phyloP scores from a whole-genome alignment of 2,888 invertebrate species.

The Erebia palarica region DNA sequence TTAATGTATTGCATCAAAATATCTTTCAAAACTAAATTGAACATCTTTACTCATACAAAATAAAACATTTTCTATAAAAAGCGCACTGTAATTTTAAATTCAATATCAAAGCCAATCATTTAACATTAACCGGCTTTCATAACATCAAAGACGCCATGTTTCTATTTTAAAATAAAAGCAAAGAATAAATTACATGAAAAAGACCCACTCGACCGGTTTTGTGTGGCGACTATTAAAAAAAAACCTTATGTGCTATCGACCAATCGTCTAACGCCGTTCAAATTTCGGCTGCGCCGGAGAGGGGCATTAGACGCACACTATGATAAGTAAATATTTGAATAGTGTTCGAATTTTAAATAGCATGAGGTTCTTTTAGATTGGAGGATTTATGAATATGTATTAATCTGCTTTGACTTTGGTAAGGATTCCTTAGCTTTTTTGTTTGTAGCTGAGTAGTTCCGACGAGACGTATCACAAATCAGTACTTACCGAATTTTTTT shows the following conservation, averaged over 20 bases:
- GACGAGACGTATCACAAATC: too few species aligned
- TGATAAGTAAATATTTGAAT: conserved; percentile 24
- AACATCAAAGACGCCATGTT: conserved; percentile 35
- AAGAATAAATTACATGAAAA: conserved; percentile 40
- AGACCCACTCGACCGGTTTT: conserved; percentile 34
- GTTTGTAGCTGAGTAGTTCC: neutral
- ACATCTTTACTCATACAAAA: neutral
- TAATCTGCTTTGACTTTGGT: neutral
- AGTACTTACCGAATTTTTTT: too few species aligned
- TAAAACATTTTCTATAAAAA: conserved; percentile 2
- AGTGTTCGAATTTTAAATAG: conserved; percentile 11
- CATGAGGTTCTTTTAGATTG: conserved; percentile 11
- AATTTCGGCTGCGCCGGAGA: conserved; percentile 56
- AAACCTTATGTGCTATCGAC: conserved; percentile 50
- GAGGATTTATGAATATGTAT: neutral
- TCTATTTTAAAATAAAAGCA: conserved; percentile 27
- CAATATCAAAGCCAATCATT: conserved; percentile 11
- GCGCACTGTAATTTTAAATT: neutral
- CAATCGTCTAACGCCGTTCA: conserved; percentile 75
- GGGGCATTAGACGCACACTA: conserved; percentile 58
- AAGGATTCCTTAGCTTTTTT: neutral
- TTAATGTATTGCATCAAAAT: too few species aligned
- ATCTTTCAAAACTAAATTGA: too few species aligned
- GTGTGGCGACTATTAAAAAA: conserved; percentile 32
- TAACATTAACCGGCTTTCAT: conserved; percentile 14